Evolutionary conservation across 1,140 invertebrate genomes (phyloP).

Genomic region (Polyergus mexicanus): DNA sequence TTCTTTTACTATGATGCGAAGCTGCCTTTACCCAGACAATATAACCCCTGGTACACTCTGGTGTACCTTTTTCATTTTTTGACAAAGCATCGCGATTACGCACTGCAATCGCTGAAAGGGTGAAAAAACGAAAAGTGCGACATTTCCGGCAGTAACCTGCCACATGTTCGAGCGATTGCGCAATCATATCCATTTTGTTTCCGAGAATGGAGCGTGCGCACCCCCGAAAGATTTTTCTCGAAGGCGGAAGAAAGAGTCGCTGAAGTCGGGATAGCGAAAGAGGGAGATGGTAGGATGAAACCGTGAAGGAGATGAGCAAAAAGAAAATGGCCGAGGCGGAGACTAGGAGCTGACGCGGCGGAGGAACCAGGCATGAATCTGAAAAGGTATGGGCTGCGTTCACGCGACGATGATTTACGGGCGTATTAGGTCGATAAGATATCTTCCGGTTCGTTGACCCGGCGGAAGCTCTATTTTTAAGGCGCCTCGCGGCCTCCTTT

Average conservation of each 20-base stretch:
- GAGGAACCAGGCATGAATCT: constrained; percentile 75
- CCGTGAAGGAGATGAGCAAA: constrained; percentile 50
- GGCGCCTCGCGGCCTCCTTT: constrained; percentile 70
- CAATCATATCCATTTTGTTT: constrained; percentile 69
- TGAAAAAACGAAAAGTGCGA: constrained; percentile 14
- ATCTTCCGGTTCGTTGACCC: constrained; percentile 81
- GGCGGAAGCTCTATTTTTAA: constrained; percentile 80
- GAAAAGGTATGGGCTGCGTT: constrained; percentile 82
- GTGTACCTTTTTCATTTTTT: background rate
- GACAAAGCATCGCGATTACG: constrained; percentile 45
- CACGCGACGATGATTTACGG: constrained; percentile 82
- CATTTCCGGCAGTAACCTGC: constrained; percentile 21
- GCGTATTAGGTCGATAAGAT: constrained; percentile 83
- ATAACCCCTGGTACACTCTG: background rate
- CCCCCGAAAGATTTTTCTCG: constrained; percentile 63
- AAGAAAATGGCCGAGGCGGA: constrained; percentile 53
- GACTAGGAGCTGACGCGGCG: constrained; percentile 80
- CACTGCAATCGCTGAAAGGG: background rate
- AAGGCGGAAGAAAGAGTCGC: constrained; percentile 50
- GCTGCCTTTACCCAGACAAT: constrained; percentile 6
- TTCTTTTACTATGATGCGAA: background rate
- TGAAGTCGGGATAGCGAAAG: constrained; percentile 10
- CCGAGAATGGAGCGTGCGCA: background rate
- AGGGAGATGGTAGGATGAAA: constrained; percentile 46
- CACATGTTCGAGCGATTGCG: constrained; percentile 14